Conservation (phyloP, 2,113 vertebrate species). For the Semnornis frantzii region DNA sequence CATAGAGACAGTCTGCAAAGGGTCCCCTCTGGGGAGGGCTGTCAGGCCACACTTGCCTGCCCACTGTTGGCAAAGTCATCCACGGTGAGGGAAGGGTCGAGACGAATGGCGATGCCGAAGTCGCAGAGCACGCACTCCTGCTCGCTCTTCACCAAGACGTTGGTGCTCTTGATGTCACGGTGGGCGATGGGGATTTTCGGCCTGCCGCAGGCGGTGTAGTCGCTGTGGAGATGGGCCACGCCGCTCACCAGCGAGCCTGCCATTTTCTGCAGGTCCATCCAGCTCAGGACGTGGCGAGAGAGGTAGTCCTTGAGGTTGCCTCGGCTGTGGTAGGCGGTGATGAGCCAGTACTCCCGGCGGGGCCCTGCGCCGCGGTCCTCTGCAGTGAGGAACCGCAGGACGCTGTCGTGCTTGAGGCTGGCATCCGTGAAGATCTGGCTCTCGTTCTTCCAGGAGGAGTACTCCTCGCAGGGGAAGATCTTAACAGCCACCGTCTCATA, state of each 20-base stretch:
- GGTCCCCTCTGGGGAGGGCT: too few relatives aligned
- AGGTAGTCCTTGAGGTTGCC: constrained; percentile 93
- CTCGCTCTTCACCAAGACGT: constrained; percentile 84
- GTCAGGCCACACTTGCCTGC: constrained; percentile 72
- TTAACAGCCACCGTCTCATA: constrained; percentile 87
- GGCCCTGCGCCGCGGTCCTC: constrained; percentile 75
- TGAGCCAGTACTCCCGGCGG: constrained; percentile 88
- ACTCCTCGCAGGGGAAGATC: constrained; percentile 87
- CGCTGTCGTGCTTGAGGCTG: constrained; percentile 84
- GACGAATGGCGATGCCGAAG: constrained; percentile 86
- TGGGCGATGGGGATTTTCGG: constrained; percentile 88
- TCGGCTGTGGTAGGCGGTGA: constrained; percentile 84
- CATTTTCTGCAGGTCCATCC: constrained; percentile 83
- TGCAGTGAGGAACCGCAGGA: constrained; percentile 84
- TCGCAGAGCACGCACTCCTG: constrained; percentile 86
- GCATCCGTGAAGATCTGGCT: constrained; percentile 83
- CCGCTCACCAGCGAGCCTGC: constrained; percentile 82
- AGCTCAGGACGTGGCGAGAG: constrained; percentile 79
- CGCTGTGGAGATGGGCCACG: constrained; percentile 87
- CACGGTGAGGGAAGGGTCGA: constrained; percentile 84
- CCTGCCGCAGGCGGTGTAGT: constrained; percentile 77
- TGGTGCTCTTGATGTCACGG: constrained; percentile 90
- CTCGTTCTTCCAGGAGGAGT: constrained; percentile 87
- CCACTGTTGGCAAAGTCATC: constrained; percentile 91
- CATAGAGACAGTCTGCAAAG: background rate